phyloP scores from a whole-genome alignment of 2,113 vertebrate genomes.

The Actinemys pallida region DNA sequence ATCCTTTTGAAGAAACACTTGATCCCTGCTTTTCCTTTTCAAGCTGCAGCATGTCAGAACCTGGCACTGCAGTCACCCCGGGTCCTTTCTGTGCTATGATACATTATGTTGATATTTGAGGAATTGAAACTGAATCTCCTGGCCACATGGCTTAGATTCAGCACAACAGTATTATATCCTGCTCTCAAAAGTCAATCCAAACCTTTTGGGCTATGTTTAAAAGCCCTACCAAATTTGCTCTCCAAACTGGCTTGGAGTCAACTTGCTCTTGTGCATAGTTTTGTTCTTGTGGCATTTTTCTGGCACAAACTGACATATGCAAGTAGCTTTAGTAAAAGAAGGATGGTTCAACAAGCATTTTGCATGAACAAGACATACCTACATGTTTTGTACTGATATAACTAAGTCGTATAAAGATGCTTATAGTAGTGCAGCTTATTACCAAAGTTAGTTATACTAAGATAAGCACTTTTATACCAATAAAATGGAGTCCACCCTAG shows the following conservation, averaged over 20 bases:
- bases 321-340: background rate
- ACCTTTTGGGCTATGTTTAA: constrained; percentile 67
- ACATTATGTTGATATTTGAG: constrained; percentile 60
- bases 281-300: constrained; percentile 38
- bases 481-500: background rate
- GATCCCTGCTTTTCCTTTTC: constrained; percentile 25
- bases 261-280: constrained; percentile 39
- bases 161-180: constrained; percentile 66
- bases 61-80: constrained; percentile 21
- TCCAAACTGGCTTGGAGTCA: constrained; percentile 42
- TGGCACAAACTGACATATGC: constrained; percentile 17
- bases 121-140: constrained; percentile 70
- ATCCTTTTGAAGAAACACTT: constrained; percentile 11
- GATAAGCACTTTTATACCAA: accelerated
- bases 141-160: constrained; percentile 65
- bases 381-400: background rate
- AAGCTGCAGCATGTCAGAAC: constrained; percentile 31
- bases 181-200: constrained; percentile 63
- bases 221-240: constrained; percentile 68
- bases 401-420: background rate
- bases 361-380: background rate
- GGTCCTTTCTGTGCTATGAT: constrained; percentile 41
- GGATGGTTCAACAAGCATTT: background rate
- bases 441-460: background rate
- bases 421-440: background rate